A percentile compares a stretch with the other conserved stretches of the same genome.
Conservation (phyloP, 2,113 vertebrate species). For the Zosterops lateralis region DNA sequence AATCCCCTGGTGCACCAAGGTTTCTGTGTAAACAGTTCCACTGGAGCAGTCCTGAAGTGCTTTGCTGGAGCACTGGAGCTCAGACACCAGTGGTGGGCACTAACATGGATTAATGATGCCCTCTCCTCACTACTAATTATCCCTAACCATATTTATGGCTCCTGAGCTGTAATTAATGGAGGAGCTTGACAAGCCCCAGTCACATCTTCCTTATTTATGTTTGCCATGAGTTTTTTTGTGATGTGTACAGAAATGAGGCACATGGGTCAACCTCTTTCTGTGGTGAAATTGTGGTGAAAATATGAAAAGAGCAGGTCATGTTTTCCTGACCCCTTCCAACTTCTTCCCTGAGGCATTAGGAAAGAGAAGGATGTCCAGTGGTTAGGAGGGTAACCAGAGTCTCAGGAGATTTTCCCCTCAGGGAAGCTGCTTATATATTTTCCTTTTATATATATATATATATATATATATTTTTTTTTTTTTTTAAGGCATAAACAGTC, state of each 20-base stretch:
- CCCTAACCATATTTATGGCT: neutral
- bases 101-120: neutral
- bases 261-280: neutral
- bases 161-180: neutral
- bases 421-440: neutral
- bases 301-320: neutral
- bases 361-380: neutral
- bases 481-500: neutral
- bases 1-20: neutral
- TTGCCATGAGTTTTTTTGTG: neutral
- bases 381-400: neutral
- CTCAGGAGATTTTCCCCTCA: neutral
- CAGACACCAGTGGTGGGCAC: neutral
- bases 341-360: neutral
- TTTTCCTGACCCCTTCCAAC: neutral
- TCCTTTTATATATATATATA: neutral
- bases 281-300: neutral
- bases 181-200: neutral
- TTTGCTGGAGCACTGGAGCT: neutral
- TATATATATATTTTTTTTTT: neutral
- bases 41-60: neutral
- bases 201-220: neutral
- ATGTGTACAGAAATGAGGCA: neutral
- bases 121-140: neutral
- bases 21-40: neutral